Base-by-base conservation (phyloP, 2,888 invertebrate species). In the Zonitis immaculata region DNA sequence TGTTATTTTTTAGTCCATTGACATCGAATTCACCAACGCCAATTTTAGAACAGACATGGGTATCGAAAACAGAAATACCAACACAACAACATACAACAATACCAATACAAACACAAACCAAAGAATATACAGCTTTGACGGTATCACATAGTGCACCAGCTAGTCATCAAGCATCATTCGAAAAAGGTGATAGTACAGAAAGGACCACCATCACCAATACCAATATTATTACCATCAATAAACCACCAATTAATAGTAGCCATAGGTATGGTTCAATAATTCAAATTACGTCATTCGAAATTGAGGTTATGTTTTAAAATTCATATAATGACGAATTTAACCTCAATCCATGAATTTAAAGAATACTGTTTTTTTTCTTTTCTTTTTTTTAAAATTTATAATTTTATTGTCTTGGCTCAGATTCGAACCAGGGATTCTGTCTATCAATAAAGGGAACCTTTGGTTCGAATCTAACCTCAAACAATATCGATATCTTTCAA, bases 11-110 rank as follows among this genome's bases (percentile, higher is more conserved):
- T 65, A 80, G 80, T 64, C 80, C 80, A 56, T 67, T 80, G 67
- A 80, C 79, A 67, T 78, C 79, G 66, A 77, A 77, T 61, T 79
- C 79, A 27, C 79, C 79, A 39, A 78, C 78, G 49, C 79, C 79
- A 59, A 77, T 79, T 39, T 61, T 74, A 58, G 76, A 76, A 52
- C 75, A 75, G 56, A 74, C 74, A 26, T 75, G 75, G 77, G 79
- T 79, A 61, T 77, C 79, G 48, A 71, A 73, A 51, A 64, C 71
- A 45, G 73, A 73, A 49, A 65, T 66, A 50, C 68, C 71, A 11
- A 65, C 67, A 45, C 62, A 62, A 3, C 62, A 66, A 43, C 63
- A 66, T 51, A 66, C 66, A 44, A 67, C 66, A 43, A 63, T 66
- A 46, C 63, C 67, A 27, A 56, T 65, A 59, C 65, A 65, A 48